Base-by-base conservation (phyloP, 2,113 vertebrate genomes). In the Coptodon rendalli region DNA sequence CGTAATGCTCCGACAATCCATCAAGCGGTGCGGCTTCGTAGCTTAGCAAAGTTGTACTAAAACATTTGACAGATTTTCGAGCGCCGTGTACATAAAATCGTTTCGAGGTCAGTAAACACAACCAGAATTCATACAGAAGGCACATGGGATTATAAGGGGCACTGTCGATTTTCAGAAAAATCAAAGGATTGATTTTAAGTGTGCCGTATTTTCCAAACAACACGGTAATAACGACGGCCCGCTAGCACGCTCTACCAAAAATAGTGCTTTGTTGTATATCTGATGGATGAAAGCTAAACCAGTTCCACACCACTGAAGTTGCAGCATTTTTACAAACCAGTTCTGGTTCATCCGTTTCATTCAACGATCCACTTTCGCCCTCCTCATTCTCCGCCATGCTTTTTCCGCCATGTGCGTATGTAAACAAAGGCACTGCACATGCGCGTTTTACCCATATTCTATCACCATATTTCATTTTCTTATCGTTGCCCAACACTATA, bases 311-410 rank as follows among this genome's bases (percentile, higher is more conserved):
- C 52, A 54, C 0, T 22, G 52, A 11, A 6, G 52, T 0, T 54
- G 52, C n/a, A 11, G 52, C n/a, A 22, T 11, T 54, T 54, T 22
- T 11, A 54, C 52, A 54, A 22, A 54, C n/a, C 52, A 54, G 9
- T 22, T 54, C 52, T 0, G 9, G 1, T 22, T 53, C 9, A 53
- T 22, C 1, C 0, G 5, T 22, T 54, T 54, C 5, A 54, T 22
- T 54, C 1, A 54, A 12, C 1, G 2, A 22, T 22, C 52, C 0
- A 0, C n/a, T 53, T 4, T 53, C 52, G 1, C 19, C 0, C 3
- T 45, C 3, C 43, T 45, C 12, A 14, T 45, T 14, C 43, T 0
- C 0, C 5, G 0, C 1, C 48, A 1, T 19, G 3, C 1, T 40
- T 40, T 40, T 40, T 40, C 40, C 2, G 1, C 0, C 43, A 0